Evolutionary conservation across 2,113 vertebrate genomes (phyloP).

Genomic region (Melospiza melodia): DNA sequence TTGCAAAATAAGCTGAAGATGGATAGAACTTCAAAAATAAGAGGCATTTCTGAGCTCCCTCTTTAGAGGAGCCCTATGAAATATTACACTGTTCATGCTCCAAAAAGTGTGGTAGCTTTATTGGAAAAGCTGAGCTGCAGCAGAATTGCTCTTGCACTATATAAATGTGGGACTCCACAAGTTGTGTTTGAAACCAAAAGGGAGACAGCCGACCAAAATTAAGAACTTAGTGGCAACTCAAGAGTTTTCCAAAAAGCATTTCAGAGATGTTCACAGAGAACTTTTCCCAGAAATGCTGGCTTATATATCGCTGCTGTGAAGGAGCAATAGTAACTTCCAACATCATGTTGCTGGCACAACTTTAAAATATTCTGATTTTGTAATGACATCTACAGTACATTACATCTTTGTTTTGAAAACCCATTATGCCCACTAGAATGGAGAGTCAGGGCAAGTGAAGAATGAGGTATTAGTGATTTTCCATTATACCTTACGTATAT

Average conservation of each 20-base stretch:
- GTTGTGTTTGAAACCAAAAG: neutral
- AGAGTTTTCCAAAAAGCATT: neutral
- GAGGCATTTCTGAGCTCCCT: neutral
- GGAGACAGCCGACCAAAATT: neutral
- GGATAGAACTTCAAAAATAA: neutral
- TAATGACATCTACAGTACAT: neutral
- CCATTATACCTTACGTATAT: neutral
- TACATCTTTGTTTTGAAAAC: neutral
- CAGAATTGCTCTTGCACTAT: neutral
- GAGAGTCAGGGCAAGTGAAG: neutral
- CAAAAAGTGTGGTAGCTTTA: neutral
- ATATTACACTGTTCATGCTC: neutral
- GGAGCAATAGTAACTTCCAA: neutral
- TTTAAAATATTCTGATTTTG: constrained; percentile 2
- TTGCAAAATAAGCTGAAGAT: neutral
- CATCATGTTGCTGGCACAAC: neutral
- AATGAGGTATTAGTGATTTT: neutral
- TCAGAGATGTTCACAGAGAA: neutral
- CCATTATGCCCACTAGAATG: neutral
- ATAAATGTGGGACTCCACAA: neutral
- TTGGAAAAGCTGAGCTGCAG: fast-evolving
- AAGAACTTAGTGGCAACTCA: neutral
- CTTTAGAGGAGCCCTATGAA: neutral
- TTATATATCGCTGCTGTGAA: neutral
- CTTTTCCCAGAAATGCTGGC: constrained; percentile 21